Base-by-base conservation (phyloP, 2,113 vertebrate species). In the Mirza zaza region DNA sequence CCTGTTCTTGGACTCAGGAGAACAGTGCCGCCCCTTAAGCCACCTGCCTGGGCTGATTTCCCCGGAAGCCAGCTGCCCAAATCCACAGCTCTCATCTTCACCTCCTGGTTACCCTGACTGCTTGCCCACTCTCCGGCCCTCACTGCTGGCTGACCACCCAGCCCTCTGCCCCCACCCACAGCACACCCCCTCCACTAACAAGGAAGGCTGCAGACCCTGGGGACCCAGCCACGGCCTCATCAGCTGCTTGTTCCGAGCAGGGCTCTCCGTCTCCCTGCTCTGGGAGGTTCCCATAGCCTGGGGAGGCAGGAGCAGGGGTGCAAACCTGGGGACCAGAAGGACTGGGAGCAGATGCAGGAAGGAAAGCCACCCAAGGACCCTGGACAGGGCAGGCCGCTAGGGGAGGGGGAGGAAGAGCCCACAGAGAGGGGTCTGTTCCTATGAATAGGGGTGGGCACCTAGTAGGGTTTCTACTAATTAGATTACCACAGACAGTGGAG, bases 51-150 rank as follows among this genome's bases (percentile, higher is more conserved):
- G 2, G 50, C 52, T 48, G 45, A 39, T 18, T 23, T 70, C 23
- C n/a, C 42, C 0, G 18, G 87, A 57, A 55, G 11, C 34, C 25
- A 1, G 0, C 39, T 68, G 23, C 36, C 90, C 63, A 39, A 67
- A 73, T 59, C 48, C 55, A 20, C 1, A 7, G 8, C 0, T 0
- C 59, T 83, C 8, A 5, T 14, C 48, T 42, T 52, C 17, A 65
- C 57, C 1, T 73, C 48, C 70, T 82, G 27, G 27, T 27, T 14
- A 27, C 36, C 21, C 52, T 21, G 39, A 2, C 20, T 8, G 6
- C 25, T 15, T 20, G 42, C n/a, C 75, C 45, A 23, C 25, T 42
- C 36, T 5, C 71, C 39, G 50, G 73, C 68, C 42, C 50, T 61
- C 79, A 23, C 50, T 20, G n/a, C 20, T n/a, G 75, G 10, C n/a